Conservation (phyloP, 2,888 invertebrate species). For the Drosophila longiperda region DNA sequence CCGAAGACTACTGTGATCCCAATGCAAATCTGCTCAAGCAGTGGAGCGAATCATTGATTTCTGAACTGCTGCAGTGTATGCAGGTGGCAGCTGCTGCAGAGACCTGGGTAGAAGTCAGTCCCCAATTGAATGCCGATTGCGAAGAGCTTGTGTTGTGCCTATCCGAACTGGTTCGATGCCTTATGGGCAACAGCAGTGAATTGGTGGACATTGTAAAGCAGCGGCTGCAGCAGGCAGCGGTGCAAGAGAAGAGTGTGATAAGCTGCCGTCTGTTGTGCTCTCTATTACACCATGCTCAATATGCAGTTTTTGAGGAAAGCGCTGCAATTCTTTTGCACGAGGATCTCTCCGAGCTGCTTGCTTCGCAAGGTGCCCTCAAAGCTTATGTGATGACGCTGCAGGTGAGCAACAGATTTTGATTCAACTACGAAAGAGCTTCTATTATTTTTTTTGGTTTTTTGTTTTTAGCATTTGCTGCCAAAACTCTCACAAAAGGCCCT, state of each 20-base stretch:
- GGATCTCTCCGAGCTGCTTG: slow-evolving; percentile 72
- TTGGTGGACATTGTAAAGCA: slow-evolving; percentile 70
- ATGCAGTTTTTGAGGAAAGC: slow-evolving; percentile 79
- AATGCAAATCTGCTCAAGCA: slow-evolving; percentile 79
- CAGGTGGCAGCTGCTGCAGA: slow-evolving; percentile 73
- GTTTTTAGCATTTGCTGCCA: slow-evolving; percentile 73
- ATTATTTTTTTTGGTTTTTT: background rate
- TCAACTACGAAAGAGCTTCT: background rate
- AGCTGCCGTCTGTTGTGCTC: slow-evolving; percentile 72
- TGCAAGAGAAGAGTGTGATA: slow-evolving; percentile 62
- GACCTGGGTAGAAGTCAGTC: slow-evolving; percentile 60
- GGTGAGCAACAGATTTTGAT: slow-evolving; percentile 42
- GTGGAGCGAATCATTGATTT: slow-evolving; percentile 79
- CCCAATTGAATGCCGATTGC: slow-evolving; percentile 33
- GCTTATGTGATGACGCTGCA: slow-evolving; percentile 79
- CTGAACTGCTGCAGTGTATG: slow-evolving; percentile 70
- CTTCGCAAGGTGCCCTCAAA: slow-evolving; percentile 59
- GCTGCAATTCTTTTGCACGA: slow-evolving; percentile 78
- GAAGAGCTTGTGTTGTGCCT: slow-evolving; percentile 70
- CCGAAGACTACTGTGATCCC: slow-evolving; percentile 82
- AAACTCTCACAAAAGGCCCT: slow-evolving; percentile 73
- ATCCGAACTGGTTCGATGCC: slow-evolving; percentile 68
- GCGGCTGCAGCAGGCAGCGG: slow-evolving; percentile 68
- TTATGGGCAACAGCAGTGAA: slow-evolving; percentile 73
- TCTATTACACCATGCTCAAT: slow-evolving; percentile 68